Base-by-base conservation (phyloP, 2,888 invertebrate species). In the Scaptomyza reducta region DNA sequence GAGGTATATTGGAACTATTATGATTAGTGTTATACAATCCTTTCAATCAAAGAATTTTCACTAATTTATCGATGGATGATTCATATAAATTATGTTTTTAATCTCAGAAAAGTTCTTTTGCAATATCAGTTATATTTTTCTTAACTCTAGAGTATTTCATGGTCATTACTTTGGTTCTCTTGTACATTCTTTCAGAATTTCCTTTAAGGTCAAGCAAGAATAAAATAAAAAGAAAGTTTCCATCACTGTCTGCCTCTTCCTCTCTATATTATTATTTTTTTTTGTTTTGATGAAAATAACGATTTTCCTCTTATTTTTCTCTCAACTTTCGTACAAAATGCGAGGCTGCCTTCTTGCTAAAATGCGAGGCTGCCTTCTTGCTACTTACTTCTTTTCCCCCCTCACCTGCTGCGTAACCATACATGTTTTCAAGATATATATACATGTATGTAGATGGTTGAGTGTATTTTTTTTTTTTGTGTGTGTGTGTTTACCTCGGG, bases 241-340 rank as follows among this genome's bases (percentile, higher is more conserved):
- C 47, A 40, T 47, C 42, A 31, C 40, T 49, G 40, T 40, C 16
- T 9, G 10, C 4, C 35, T 2, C 1, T 7, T 33, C 11, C 11
- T 11, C 33, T 13, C 13, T 33, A 2, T 5, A 33, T 13, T 41
- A 56, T 68, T 65, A 56, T 61, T 63, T 72, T 49, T 68, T 69
- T 76, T 70, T 61, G 38, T 78, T 86, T 85, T 82, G 89, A 90
- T 90, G 88, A 90, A 90, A 90, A 90, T 90, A 90, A 90, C 90
- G 90, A 90, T 90, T 90, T 87, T 89, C 79, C 74, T 77, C 79
- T 77, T 79, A 77, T 82, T 77, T 87, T 86, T 79, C 76, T 80
- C 77, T 84, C 78, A 84, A 84, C 77, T 88, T 88, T 79, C 88
- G 62, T 87, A 73, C 70, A 67, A 69, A 79, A 80, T 65, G 66